Evolutionary conservation across 1,140 invertebrate genomes (phyloP), one percentile per base, ranked within the genome.

Genomic region (Odontomachus brunneus): DNA sequence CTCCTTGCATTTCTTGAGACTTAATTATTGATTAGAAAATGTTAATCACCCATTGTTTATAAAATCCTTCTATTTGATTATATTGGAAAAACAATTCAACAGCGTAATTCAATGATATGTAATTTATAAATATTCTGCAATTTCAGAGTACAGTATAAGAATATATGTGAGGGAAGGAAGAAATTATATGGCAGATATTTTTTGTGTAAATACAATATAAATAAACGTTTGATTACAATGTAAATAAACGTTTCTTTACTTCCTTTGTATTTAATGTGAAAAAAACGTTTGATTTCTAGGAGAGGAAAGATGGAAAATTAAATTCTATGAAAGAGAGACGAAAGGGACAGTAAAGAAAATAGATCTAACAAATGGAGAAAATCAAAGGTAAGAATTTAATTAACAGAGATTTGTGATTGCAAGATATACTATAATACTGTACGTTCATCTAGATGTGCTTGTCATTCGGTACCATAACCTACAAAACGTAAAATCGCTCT

Each of bases 381-480:
- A 19, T 48, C 15, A 12, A 29, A 48, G 38, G 48, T 24, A 1
- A 29, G 29, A 17, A 22, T 49, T 29, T n/a, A 38, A 38, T 24
- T 53, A 12, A 12, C 3, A 33, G 0, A 49, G 51, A 71, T 57
- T 33, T 19, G 4, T 15, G 5, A n/a, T 59, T 17, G 15, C 5
- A 60, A 72, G 17, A 15, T 22, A 75, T 60, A 59, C 14, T 15
- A 57, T 2, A 12, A 2, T 24, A 22, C 9, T 53, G 3, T 60
- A 14, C 48, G 22, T 84, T 26, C 60, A 44, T 72, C 73, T 86
- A 84, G 84, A 92, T 91, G 80, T 91, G 90, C 91, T 93, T 92
- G 93, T 93, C 92, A 94, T 93, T 90, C 82, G 57, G 49, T 22
- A 55, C 72, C 89, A 85, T 93, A 94, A 93, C 92, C 89, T 91